Conservation (phyloP, 2,888 invertebrate species). For the Seira musarum region DNA sequence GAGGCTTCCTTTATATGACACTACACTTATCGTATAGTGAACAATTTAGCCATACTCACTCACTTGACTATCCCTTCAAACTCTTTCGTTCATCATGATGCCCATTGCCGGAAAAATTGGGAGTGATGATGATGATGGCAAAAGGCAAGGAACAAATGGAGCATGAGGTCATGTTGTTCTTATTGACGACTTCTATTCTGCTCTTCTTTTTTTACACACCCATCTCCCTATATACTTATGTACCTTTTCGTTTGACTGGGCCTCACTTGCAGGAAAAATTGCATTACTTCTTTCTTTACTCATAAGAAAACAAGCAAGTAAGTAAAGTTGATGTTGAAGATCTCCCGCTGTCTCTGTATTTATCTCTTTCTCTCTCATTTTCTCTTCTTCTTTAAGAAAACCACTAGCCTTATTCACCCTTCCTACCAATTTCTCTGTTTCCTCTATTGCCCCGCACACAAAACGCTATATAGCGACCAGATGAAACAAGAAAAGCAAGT, state of each 20-base stretch:
- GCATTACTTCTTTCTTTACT: conserved; percentile 29
- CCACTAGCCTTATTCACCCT: conserved; percentile 1
- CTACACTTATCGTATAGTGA: background rate
- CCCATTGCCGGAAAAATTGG: background rate
- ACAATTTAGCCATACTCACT: background rate
- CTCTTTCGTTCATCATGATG: conserved; percentile 1
- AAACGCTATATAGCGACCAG: background rate
- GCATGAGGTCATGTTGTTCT: conserved; percentile 56
- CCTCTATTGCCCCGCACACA: background rate
- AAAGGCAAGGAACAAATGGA: conserved; percentile 55
- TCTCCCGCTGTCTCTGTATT: conserved; percentile 28
- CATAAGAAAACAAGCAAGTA: conserved; percentile 22
- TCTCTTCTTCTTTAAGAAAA: background rate
- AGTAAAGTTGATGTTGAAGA: conserved; percentile 28
- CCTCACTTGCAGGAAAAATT: conserved; percentile 25
- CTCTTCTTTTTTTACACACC: conserved; percentile 14
- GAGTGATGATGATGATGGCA: conserved; percentile 26
- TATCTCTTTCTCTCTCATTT: conserved; percentile 2
- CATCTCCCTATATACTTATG: background rate
- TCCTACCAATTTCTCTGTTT: background rate
- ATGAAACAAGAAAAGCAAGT: no score
- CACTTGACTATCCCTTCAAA: background rate
- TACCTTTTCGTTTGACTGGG: conserved; percentile 29
- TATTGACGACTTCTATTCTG: conserved; percentile 35
- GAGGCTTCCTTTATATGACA: background rate